Percentiles rank a stretch among this genome's conserved stretches.
These are phyloP conservation scores for Rhizomys pruinosus DNA, from an alignment of 2,113 vertebrate species.

Conservation along the genomic window DNA sequence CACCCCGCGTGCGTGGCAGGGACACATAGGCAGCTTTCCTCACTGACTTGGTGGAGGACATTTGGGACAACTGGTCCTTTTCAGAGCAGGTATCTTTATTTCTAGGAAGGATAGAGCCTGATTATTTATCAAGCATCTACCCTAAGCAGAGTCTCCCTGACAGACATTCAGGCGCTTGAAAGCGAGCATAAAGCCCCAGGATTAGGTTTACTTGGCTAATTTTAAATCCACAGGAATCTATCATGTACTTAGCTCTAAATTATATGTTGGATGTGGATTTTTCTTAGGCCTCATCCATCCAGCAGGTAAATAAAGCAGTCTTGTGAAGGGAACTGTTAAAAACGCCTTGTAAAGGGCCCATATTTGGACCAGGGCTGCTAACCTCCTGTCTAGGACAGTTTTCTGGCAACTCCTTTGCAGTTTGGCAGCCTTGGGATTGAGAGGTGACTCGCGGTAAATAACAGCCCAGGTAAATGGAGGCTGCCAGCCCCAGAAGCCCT, in stretches of 20 bases:
- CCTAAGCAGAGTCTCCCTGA: neutral
- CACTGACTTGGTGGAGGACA: neutral
- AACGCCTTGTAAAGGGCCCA: neutral
- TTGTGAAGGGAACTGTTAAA: conserved; percentile 34
- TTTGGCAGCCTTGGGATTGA: neutral
- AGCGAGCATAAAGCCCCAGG: conserved; percentile 25
- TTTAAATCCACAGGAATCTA: conserved; percentile 84
- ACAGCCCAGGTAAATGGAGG: neutral
- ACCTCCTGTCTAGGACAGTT: neutral
- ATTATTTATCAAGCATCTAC: conserved; percentile 30
- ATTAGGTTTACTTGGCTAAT: conserved; percentile 77
- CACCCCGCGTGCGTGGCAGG: accelerated
- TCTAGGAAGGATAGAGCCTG: conserved; percentile 23
- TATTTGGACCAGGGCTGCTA: neutral
- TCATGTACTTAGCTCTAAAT: conserved; percentile 84
- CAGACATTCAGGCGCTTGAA: conserved; percentile 70
- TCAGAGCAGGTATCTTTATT: neutral
- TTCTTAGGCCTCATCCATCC: conserved; percentile 80
- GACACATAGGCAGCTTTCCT: neutral
- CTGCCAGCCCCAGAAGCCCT: neutral
- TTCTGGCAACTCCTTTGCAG: neutral
- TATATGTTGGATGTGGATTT: conserved; percentile 78
- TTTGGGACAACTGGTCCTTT: neutral
- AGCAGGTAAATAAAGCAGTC: conserved; percentile 81
- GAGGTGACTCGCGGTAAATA: neutral